Evolutionary conservation across 2,888 invertebrate species (phyloP).

Genomic region (Trachelus stipa): DNA sequence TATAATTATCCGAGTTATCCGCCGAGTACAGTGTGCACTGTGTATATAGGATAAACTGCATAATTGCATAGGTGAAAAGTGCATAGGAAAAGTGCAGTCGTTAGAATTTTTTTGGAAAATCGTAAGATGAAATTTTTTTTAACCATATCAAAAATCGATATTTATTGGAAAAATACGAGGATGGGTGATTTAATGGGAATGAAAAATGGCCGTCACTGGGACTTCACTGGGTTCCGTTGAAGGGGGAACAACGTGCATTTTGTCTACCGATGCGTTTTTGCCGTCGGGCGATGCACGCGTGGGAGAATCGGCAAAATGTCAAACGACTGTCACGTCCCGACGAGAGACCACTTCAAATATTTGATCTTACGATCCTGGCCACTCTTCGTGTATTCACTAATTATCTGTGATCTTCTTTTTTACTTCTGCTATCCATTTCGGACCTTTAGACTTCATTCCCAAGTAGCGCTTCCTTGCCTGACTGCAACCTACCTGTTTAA

Average conservation of each 20-base stretch:
- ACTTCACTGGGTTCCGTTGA: neutral
- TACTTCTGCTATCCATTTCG: neutral
- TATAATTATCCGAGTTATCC: slow-evolving; percentile 52
- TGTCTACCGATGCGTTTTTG: neutral
- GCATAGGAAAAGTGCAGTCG: neutral
- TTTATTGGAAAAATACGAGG: neutral
- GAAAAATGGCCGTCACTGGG: neutral
- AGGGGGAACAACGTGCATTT: neutral
- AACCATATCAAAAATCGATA: neutral
- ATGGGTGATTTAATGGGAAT: neutral
- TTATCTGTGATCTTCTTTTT: neutral
- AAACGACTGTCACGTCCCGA: neutral
- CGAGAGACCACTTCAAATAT: neutral
- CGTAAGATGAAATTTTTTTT: neutral
- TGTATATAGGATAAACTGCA: slow-evolving; percentile 21
- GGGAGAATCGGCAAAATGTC: neutral
- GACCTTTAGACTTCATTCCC: neutral
- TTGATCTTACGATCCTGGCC: neutral
- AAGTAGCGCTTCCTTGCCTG: neutral
- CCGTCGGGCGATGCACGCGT: neutral
- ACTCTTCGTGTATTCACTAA: neutral
- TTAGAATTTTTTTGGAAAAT: neutral
- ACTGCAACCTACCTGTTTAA: neutral
- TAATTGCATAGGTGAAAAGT: neutral
- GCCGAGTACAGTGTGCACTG: slow-evolving; percentile 32